Conservation (phyloP, 2,113 vertebrate genomes). For the Eublepharis macularius region DNA sequence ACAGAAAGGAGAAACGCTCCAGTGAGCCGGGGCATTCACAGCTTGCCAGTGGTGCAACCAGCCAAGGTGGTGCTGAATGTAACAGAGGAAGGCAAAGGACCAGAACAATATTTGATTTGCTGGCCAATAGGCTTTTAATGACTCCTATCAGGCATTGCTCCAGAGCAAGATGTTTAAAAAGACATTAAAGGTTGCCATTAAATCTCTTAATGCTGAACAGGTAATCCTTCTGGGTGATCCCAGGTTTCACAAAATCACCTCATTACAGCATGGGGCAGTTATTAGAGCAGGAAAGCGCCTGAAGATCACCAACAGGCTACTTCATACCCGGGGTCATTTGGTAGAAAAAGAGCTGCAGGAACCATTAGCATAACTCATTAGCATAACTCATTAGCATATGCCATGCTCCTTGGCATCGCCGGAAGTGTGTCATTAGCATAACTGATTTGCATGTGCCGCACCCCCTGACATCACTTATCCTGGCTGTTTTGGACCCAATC, state of each 20-base stretch:
- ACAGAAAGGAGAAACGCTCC: background rate
- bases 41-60: background rate
- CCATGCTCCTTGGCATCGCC: too few relatives aligned
- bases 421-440: too few relatives aligned
- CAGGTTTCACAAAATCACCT: background rate
- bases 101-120: background rate
- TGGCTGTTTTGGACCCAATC: too few relatives aligned
- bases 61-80: background rate
- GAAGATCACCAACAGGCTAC: rapidly evolving
- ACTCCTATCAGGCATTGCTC: rapidly evolving
- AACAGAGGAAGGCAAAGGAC: background rate
- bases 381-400: too few relatives aligned
- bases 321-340: too few relatives aligned
- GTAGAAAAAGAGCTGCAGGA: too few relatives aligned
- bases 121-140: background rate
- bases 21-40: background rate
- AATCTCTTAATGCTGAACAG: background rate
- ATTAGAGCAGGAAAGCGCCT: background rate
- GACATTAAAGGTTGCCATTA: background rate
- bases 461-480: too few relatives aligned
- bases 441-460: too few relatives aligned
- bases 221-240: background rate
- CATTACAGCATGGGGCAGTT: background rate
- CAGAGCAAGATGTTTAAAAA: rapidly evolving
- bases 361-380: too few relatives aligned